Evolutionary conservation across 2,113 vertebrate genomes (phyloP), one percentile per base, ranked within the genome.

Genomic region (Clupea harengus): DNA sequence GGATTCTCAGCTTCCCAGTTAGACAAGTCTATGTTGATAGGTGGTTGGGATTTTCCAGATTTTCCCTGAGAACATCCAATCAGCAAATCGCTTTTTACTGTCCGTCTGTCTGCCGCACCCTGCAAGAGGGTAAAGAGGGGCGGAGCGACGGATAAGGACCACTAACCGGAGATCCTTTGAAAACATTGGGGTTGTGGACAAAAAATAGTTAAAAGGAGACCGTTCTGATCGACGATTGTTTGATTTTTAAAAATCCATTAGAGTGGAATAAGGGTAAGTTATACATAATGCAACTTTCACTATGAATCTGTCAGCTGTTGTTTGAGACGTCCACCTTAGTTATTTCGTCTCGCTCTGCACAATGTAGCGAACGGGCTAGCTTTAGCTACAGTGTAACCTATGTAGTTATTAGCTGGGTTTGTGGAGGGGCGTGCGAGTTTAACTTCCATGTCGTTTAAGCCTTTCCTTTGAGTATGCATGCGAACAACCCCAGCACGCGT

Each of bases 51-150:
- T 39, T 78, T 78, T 78, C 32, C 72, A 78, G 72, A 72, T 72
- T 78, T 78, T 78, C 72, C 28, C 28, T 15, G 13, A 78, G 32
- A 78, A 39, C 72, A 78, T 78, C 72, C 72, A 78, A 78, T 78
- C 72, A 78, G 25, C 72, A 78, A 78, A 17, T 78, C 72, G 72
- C 72, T 78, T 78, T 81, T 75, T 57, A 64, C 39, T 72, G 49
- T 81, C 28, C 28, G 72, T 78, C 72, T 13, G 28, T 78, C 52
- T 81, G 84, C 84, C 84, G 84, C 84, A 85, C 84, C 84, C 84
- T 54, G 72, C 44, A 44, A 78, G 44, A 81, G 84, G 49, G 75
- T 54, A 80, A 44, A 81, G 44, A 52, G 25, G 84, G 84, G 84
- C 72, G 84, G 84, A 85, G 84, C 64, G 3, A 45, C 50, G 20